Evolutionary conservation across 1,140 invertebrate species (phyloP), one percentile per base, ranked within the genome.

Genomic region (Diabrotica virgifera): DNA sequence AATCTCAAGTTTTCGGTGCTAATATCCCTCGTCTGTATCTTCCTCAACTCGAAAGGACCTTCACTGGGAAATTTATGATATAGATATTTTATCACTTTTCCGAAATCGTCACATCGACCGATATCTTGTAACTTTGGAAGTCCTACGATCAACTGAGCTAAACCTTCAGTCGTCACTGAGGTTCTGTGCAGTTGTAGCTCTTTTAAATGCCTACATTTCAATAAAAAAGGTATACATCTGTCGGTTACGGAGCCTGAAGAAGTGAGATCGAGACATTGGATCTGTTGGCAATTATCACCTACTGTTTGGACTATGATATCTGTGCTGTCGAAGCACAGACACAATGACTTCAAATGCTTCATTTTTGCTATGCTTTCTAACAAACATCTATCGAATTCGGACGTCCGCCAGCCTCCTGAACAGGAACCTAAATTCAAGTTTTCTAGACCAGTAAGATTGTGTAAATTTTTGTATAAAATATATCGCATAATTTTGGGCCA

Each of bases 401-500:
- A 82, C 13, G 86, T 89, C 76, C 84, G 84, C 87, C 87, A 90
- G 2, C 87, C 87, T 38, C 85, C 86, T 2, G 87, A 87, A 14
- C 88, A 84, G 5, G 87, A 89, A 6, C 87, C 87, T 57, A 90
- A 77, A 75, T 89, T 88, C 40, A 90, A 77, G 46, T 84, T 78
- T 65, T 86, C 83, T 9, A 89, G 74, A 5, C 87, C 87, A 0
- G 77, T 82, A 72, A 89, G 80, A 70, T 85, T 82, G 38, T 82
- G 74, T 58, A 90, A 75, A 70, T 87, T 88, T 60, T 85, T 84
- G 77, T 89, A 89, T 62, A 89, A 82, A 38, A 87, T 80, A 58
- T 87, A 84, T 11, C 87, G 78, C 84, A 90, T 87, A 75, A 89
- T 87, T 78, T 89, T 89, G 40, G 88, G 88, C 81, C 88, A 86